Evolutionary conservation across 2,888 invertebrate species (phyloP).

Genomic region (Thecophora atra): DNA sequence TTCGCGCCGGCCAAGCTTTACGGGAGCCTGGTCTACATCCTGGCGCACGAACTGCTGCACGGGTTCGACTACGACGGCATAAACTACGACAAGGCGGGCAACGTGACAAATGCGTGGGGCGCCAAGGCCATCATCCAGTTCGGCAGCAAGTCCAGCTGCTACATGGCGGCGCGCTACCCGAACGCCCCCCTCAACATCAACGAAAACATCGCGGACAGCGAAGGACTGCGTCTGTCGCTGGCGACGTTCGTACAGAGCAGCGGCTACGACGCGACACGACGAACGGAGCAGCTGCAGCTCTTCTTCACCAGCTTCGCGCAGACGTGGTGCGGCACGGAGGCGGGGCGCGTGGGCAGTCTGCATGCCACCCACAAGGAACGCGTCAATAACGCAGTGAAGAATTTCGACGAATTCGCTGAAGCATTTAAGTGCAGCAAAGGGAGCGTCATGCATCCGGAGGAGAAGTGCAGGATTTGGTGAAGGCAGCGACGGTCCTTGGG

Average conservation of each 20-base stretch:
- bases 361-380: conserved; percentile 56
- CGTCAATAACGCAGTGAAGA: conserved; percentile 59
- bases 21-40: conserved; percentile 56
- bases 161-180: conserved; percentile 48
- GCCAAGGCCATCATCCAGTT: conserved; percentile 56
- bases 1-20: conserved; percentile 46
- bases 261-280: conserved; percentile 5
- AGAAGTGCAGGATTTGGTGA: conserved; percentile 61
- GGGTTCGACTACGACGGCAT: conserved; percentile 62
- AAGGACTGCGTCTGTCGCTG: conserved; percentile 58
- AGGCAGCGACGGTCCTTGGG: too few species aligned
- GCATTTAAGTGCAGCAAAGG: conserved; percentile 51
- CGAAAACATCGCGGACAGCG: conserved; percentile 61
- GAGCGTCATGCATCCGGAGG: conserved; percentile 54
- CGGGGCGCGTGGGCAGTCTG: conserved; percentile 17
- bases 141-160: conserved; percentile 55
- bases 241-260: conserved; percentile 47
- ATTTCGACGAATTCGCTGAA: conserved; percentile 56
- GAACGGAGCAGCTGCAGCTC: conserved; percentile 37
- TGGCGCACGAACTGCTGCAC: conserved; percentile 60
- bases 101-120: conserved; percentile 52
- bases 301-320: conserved; percentile 62
- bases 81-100: conserved; percentile 58
- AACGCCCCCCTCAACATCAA: conserved; percentile 55
- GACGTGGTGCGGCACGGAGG: conserved; percentile 56